Conservation (phyloP, 2,888 invertebrate species). For the Osedax fenrisi region DNA sequence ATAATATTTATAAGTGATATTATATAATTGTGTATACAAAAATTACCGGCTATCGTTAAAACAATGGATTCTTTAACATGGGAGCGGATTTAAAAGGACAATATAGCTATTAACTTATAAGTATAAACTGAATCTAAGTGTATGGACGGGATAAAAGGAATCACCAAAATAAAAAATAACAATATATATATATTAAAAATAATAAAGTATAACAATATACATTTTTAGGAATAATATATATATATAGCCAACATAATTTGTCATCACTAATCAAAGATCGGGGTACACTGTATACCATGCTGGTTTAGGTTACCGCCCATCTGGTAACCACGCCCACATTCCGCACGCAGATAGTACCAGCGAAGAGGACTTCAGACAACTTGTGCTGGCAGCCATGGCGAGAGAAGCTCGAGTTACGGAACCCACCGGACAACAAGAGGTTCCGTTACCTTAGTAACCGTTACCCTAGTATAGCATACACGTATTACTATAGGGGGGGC, state of each 20-base stretch:
- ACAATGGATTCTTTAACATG: too few species aligned
- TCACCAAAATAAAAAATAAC: too few species aligned
- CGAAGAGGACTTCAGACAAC: neutral
- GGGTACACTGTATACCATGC: neutral
- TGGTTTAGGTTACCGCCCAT: too few species aligned
- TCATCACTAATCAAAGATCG: neutral
- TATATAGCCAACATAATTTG: neutral
- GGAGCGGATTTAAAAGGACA: too few species aligned
- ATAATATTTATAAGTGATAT: too few species aligned
- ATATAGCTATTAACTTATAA: too few species aligned
- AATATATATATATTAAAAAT: neutral
- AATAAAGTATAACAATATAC: neutral
- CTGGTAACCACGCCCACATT: too few species aligned
- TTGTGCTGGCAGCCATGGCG: neutral
- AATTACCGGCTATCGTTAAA: too few species aligned
- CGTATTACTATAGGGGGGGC: too few species aligned
- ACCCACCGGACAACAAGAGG: neutral
- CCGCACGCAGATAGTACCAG: neutral
- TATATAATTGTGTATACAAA: too few species aligned
- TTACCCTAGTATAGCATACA: neutral
- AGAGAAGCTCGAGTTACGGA: conserved; percentile 1
- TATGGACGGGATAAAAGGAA: too few species aligned
- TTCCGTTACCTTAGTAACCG: neutral
- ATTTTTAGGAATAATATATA: neutral
- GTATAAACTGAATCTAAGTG: too few species aligned